A percentile compares a stretch with the other conserved stretches of the same genome.
phyloP scores from a whole-genome alignment of 1,140 invertebrate species.

The Saccostrea glomerata region DNA sequence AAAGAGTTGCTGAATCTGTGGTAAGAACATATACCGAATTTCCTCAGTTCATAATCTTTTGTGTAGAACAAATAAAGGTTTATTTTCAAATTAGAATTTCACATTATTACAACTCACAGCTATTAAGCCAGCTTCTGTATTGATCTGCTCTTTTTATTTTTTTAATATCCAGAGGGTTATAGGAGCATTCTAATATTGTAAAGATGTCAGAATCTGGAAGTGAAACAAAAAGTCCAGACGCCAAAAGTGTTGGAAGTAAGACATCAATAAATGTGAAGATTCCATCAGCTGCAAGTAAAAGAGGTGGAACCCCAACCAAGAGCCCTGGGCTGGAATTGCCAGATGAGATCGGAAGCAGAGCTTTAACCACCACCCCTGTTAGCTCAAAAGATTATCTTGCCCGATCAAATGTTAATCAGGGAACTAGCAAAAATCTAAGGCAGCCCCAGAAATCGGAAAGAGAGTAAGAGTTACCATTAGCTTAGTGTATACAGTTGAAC shows the following conservation, averaged over 20 bases:
- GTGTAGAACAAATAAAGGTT: too few relatives aligned
- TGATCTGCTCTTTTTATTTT: too few relatives aligned
- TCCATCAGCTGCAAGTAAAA: conserved; percentile 63
- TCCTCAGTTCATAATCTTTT: neutral
- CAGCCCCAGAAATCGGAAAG: conserved; percentile 64
- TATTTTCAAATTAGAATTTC: too few relatives aligned
- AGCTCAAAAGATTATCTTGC: conserved; percentile 50
- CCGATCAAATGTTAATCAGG: conserved; percentile 27
- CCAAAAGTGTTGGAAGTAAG: conserved; percentile 66
- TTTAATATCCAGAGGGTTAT: neutral
- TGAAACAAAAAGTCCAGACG: conserved; percentile 60
- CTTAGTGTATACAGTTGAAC: too few relatives aligned
- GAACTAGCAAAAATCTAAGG: conserved; percentile 57
- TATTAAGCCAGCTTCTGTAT: too few relatives aligned
- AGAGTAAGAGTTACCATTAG: conserved; percentile 59
- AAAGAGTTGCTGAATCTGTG: neutral
- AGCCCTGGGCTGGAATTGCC: conserved; percentile 32
- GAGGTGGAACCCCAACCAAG: conserved; percentile 52
- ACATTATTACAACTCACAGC: too few relatives aligned
- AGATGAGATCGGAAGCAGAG: conserved; percentile 59
- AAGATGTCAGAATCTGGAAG: conserved; percentile 38
- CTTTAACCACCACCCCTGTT: conserved; percentile 62
- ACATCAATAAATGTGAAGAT: conserved; percentile 74
- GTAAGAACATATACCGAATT: neutral
- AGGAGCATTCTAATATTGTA: neutral